These are phyloP conservation scores for Anaspis maculata DNA, from an alignment of 2,888 invertebrate species.

Conservation along the genomic window DNA sequence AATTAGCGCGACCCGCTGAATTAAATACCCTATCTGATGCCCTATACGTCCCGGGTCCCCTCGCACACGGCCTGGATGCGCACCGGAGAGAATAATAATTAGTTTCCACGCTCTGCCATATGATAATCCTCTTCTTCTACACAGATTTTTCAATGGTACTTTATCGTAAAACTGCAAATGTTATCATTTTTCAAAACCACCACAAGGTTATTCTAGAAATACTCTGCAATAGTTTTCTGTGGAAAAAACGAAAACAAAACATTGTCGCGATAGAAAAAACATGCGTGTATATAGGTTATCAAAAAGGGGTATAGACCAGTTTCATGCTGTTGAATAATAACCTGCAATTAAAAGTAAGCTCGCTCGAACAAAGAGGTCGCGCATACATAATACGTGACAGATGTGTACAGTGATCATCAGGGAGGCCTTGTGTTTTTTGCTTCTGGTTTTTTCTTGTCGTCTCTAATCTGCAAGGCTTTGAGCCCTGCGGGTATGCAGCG, in stretches of 20 bases:
- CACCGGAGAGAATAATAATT: neutral
- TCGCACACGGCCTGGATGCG: conserved; percentile 4
- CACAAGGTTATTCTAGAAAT: no score
- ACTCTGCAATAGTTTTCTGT: no score
- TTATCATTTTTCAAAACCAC: no score
- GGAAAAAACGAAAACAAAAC: no score
- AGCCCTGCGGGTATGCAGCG: conserved; percentile 18
- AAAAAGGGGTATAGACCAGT: no score
- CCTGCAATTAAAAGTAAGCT: conserved; percentile 16
- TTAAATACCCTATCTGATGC: conserved; percentile 15
- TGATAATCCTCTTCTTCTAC: neutral
- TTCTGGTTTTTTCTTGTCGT: conserved; percentile 16
- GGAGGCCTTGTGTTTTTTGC: conserved; percentile 21
- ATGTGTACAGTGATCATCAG: conserved; percentile 28
- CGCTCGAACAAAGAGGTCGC: conserved; percentile 18
- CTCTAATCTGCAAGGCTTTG: conserved; percentile 26
- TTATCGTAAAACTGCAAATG: no score
- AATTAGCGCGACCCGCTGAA: conserved; percentile 40
- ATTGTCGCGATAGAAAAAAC: no score
- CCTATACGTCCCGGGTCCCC: neutral
- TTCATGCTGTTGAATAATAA: conserved; percentile 19
- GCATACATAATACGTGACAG: conserved; percentile 28
- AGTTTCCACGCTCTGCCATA: neutral
- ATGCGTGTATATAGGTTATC: no score
- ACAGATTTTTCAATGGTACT: no score